Conservation (phyloP, 2,113 vertebrate species). For the Marmota flaviventris region DNA sequence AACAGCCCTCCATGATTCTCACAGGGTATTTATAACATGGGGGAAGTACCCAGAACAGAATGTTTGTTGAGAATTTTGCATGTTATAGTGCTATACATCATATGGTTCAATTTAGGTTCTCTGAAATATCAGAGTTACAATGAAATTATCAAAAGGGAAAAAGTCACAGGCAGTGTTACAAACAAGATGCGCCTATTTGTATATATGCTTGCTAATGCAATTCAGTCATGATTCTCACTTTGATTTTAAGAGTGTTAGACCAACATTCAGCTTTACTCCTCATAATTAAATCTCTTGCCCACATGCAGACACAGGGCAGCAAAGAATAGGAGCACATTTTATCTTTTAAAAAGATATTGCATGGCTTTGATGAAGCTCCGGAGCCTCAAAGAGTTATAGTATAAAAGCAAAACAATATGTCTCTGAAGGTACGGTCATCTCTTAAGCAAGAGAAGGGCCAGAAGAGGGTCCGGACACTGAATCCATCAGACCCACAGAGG, state of each 20-base stretch:
- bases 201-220: constrained; percentile 88
- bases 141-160: constrained; percentile 81
- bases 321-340: constrained; percentile 69
- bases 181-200: constrained; percentile 87
- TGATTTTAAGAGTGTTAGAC: constrained; percentile 85
- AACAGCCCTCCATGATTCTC: constrained; percentile 71
- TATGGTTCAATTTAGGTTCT: constrained; percentile 86
- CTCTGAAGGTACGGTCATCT: not conserved
- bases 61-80: constrained; percentile 78
- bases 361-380: constrained; percentile 65
- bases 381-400: constrained; percentile 71
- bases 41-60: constrained; percentile 64
- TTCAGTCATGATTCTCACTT: constrained; percentile 87
- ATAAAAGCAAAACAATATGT: constrained; percentile 80
- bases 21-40: constrained; percentile 69
- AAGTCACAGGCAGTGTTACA: constrained; percentile 79
- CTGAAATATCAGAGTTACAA: constrained; percentile 84
- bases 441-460: not conserved
- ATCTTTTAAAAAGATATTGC: constrained; percentile 78
- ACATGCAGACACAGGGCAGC: constrained; percentile 84
- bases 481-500: not conserved
- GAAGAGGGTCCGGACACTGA: not conserved
- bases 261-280: constrained; percentile 84
- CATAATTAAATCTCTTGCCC: constrained; percentile 88
- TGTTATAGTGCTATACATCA: constrained; percentile 74